phyloP scores from a whole-genome alignment of 2,888 invertebrate genomes.

The Idaea aversata region DNA sequence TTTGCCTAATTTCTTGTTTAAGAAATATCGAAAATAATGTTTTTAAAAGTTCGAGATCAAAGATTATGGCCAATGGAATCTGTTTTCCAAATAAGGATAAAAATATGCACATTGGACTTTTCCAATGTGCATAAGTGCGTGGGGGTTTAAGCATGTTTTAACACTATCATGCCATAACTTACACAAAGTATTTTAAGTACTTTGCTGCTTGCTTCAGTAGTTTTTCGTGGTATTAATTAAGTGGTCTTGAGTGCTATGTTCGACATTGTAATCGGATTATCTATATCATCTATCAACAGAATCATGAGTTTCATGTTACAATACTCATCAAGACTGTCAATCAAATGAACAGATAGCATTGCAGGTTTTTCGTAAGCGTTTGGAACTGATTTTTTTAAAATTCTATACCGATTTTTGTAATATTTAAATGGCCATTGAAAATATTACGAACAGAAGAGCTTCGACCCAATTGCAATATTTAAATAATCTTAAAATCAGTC shows the following conservation, averaged over 20 bases:
- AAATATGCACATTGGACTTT: too few species aligned
- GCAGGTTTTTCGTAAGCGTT: neutral
- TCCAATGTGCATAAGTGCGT: too few species aligned
- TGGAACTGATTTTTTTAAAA: too few species aligned
- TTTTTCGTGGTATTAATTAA: conserved; percentile 19
- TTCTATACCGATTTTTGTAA: too few species aligned
- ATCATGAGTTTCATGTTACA: neutral
- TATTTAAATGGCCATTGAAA: too few species aligned
- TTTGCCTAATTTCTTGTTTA: neutral
- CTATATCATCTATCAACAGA: neutral
- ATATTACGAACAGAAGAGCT: neutral
- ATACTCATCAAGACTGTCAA: neutral
- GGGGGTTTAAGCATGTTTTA: conserved; percentile 22
- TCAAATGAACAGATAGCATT: neutral
- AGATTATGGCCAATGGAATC: conserved; percentile 49
- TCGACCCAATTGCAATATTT: conserved; percentile 17
- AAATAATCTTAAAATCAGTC: conserved; percentile 24
- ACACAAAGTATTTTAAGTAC: conserved; percentile 24
- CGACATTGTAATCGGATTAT: conserved; percentile 9
- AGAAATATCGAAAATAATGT: neutral
- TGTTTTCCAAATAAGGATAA: conserved; percentile 46
- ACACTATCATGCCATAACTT: conserved; percentile 30
- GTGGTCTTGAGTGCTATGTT: conserved; percentile 18
- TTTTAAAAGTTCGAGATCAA: conserved; percentile 33
- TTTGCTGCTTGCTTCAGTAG: conserved; percentile 21